Base-by-base conservation (phyloP, 2,113 vertebrate genomes). In the Tringa solitaria region DNA sequence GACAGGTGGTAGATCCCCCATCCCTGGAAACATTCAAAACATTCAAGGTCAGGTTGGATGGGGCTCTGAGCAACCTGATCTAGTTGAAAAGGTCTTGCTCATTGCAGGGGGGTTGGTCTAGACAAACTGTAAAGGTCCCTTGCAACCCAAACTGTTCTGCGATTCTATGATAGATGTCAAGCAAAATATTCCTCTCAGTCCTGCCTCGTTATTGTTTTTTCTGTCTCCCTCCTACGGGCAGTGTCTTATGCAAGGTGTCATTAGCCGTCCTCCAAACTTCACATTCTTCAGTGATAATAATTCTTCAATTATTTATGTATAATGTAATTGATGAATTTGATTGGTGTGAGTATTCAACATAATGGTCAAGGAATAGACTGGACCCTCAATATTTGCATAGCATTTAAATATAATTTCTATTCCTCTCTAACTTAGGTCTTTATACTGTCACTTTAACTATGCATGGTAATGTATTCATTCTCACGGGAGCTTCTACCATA, bases 41-140 rank as follows among this genome's bases (percentile, higher is more conserved):
- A 45, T 69, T 56, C 12, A 81, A 32, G 43, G 12, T 4, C 0
- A 2, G 17, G 9, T 14, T 81, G 48, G 11, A 68, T 0, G 0
- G 9, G 30, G 2, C 10, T 81, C n/a, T 48, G 8, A 68, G 27
- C 3, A 57, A 50, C 20, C 8, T 33, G 32, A 41, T 69, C 28
- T 64, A 65, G 8, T 9, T 50, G 22, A 74, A 69, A 7, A 56
- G 43, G 8, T 51, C 41, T 16, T 4, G 54, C 7, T 41, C 6
- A 26, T 30, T 61, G 27, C 16, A 18, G 27, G 9, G 8, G 9
- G 3, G 5, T 26, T 67, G 33, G 14, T 23, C 12, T 68, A 48
- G 4, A 10, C 72, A 74, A 15, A 27, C 23, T 86, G 78, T 37
- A n/a, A n/a, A 76, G 8, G 8, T 46, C 14, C 6, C 14, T 81